Evolutionary conservation across 2,888 invertebrate genomes (phyloP).

Genomic region (Thecophora atra): DNA sequence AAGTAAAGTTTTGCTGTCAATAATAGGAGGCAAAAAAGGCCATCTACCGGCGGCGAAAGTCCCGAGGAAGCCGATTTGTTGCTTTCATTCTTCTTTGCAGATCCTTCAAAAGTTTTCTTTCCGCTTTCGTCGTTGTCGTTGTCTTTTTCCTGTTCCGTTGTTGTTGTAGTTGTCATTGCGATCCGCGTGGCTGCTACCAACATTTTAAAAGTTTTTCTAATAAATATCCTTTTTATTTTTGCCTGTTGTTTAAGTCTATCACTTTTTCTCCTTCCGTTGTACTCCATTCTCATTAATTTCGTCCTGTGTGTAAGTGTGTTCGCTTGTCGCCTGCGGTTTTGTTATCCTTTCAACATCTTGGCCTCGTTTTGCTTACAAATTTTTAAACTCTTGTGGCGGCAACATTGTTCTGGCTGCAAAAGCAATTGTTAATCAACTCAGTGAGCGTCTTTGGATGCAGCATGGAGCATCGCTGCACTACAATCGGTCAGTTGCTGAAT

Average conservation of each 20-base stretch:
- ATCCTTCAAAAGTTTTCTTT: too few relatives aligned
- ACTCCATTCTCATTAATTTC: background rate
- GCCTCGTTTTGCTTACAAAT: conserved; percentile 4
- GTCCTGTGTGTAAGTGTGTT: background rate
- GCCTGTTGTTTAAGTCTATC: background rate
- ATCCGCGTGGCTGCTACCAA: background rate
- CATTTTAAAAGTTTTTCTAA: background rate
- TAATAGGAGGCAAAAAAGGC: background rate
- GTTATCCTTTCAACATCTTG: conserved; percentile 4
- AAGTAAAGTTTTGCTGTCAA: background rate
- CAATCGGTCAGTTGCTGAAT: background rate
- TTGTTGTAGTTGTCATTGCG: background rate
- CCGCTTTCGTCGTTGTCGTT: background rate
- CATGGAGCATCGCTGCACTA: background rate
- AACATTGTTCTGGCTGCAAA: background rate
- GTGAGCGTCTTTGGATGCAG: background rate
- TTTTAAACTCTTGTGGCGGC: background rate
- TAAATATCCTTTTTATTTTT: background rate
- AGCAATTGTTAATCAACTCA: conserved; percentile 8
- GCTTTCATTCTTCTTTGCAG: too few relatives aligned
- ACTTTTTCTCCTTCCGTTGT: background rate
- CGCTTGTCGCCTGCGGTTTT: background rate
- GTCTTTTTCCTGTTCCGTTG: background rate
- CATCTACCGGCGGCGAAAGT: background rate
- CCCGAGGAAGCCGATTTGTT: too few relatives aligned